A percentile compares a stretch with the other conserved stretches of the same genome.
phyloP scores from a whole-genome alignment of 64 coral and sea anemone genomes.

The Astreopora myriophthalma region DNA sequence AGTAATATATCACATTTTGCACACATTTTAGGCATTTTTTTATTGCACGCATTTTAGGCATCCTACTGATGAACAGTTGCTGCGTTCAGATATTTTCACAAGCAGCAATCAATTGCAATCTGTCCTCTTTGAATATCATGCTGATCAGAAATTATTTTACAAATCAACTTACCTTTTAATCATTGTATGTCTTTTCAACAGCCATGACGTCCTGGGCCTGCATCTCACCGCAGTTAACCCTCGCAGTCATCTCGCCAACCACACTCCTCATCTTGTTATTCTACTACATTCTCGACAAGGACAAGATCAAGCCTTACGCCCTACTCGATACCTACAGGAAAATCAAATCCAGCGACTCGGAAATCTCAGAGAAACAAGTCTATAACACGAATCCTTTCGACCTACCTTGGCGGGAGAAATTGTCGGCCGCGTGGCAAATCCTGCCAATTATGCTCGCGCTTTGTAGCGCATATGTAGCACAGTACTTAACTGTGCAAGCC shows the following conservation, averaged over 20 bases:
- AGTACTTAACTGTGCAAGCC: constrained; percentile 83
- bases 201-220: constrained; percentile 85
- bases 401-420: constrained; percentile 71
- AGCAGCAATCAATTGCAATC: no score
- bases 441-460: constrained; percentile 61
- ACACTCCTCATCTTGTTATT: constrained; percentile 68
- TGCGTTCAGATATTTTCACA: no score
- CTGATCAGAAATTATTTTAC: no score
- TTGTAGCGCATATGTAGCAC: constrained; percentile 54
- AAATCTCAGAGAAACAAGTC: constrained; percentile 10
- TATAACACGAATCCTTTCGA: not conserved
- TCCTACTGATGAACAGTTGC: no score
- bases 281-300: constrained; percentile 87
- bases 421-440: constrained; percentile 53
- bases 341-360: constrained; percentile 47
- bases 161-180: no score
- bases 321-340: constrained; percentile 52
- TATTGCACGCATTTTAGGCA: no score
- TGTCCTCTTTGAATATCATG: no score
- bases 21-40: no score
- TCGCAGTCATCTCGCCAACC: constrained; percentile 53
- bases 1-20: no score
- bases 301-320: constrained; percentile 75
- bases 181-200: constrained; percentile 14
- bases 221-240: constrained; percentile 63